These are phyloP conservation scores for Malaclemys terrapin DNA, from an alignment of 2,113 vertebrate species.

Conservation along the genomic window DNA sequence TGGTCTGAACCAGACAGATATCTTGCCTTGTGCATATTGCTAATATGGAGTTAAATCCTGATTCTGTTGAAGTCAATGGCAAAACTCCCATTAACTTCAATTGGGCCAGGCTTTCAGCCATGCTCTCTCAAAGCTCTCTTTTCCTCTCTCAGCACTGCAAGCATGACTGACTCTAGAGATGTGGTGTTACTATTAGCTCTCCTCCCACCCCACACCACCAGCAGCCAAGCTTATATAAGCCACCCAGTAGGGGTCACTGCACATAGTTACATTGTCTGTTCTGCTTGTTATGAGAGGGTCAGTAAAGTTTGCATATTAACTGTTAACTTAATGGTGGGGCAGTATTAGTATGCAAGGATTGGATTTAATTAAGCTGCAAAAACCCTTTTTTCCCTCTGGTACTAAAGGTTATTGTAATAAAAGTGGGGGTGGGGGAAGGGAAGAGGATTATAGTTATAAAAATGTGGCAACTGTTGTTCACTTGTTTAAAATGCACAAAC, in stretches of 20 bases:
- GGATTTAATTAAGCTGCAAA: not conserved
- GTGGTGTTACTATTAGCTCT: not conserved
- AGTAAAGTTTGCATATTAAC: not conserved
- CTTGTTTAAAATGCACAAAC: conserved; percentile 30
- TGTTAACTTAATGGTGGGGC: not conserved
- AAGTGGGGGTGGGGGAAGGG: not conserved
- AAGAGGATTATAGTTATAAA: not conserved
- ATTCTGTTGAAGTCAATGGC: not conserved
- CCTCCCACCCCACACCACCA: not conserved
- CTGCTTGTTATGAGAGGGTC: not conserved
- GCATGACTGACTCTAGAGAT: not conserved
- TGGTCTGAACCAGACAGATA: not conserved
- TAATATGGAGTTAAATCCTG: not conserved
- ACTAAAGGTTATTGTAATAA: conserved; percentile 5
- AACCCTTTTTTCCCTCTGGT: not conserved
- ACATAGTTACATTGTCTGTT: not conserved
- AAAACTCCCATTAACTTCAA: not conserved
- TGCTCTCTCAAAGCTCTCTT: not conserved
- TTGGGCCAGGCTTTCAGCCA: not conserved
- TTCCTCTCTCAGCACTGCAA: not conserved
- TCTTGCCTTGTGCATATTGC: not conserved
- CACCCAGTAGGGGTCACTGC: not conserved
- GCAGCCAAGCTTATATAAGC: not conserved
- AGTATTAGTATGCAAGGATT: not conserved
- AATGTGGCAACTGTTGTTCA: not conserved